phyloP scores from a whole-genome alignment of 2,113 vertebrate species.

The Poicephalus meyeri region DNA sequence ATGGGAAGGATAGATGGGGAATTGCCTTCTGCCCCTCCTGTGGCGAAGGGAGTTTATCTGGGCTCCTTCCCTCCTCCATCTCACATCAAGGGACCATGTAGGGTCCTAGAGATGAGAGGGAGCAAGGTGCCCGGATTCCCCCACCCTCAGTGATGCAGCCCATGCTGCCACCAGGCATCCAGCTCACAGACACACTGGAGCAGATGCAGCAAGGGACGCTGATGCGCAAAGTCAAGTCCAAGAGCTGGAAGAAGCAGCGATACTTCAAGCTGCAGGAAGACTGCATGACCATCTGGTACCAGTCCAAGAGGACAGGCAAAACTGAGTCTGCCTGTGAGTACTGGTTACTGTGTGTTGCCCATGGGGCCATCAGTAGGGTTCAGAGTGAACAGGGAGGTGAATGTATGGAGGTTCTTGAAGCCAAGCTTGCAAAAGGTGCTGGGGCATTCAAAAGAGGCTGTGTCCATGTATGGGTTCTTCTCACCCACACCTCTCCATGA shows the following conservation, averaged over 20 bases:
- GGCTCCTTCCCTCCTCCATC: background rate
- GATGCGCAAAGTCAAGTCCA: slow-evolving; percentile 92
- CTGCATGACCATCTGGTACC: slow-evolving; percentile 91
- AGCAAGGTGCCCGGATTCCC: background rate
- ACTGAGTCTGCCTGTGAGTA: slow-evolving; percentile 89
- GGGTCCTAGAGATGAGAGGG: background rate
- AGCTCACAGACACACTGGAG: slow-evolving; percentile 78
- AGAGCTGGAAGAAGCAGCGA: slow-evolving; percentile 89
- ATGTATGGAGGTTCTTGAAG: background rate
- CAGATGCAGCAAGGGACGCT: slow-evolving; percentile 85
- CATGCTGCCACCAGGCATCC: slow-evolving; percentile 74
- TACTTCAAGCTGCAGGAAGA: slow-evolving; percentile 91
- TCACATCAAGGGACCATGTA: accelerated
- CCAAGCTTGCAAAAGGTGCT: background rate
- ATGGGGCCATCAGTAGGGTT: background rate
- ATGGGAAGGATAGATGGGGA: background rate
- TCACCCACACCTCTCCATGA: background rate
- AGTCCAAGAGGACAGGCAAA: slow-evolving; percentile 84
- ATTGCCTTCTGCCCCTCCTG: background rate
- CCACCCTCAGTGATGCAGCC: background rate
- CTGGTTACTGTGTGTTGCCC: background rate
- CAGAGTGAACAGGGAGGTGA: background rate
- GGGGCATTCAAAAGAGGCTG: background rate
- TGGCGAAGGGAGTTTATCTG: background rate
- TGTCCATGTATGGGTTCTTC: background rate